These are phyloP conservation scores for Apocheima hispidaria DNA, from an alignment of 2,888 invertebrate genomes.

Conservation along the genomic window DNA sequence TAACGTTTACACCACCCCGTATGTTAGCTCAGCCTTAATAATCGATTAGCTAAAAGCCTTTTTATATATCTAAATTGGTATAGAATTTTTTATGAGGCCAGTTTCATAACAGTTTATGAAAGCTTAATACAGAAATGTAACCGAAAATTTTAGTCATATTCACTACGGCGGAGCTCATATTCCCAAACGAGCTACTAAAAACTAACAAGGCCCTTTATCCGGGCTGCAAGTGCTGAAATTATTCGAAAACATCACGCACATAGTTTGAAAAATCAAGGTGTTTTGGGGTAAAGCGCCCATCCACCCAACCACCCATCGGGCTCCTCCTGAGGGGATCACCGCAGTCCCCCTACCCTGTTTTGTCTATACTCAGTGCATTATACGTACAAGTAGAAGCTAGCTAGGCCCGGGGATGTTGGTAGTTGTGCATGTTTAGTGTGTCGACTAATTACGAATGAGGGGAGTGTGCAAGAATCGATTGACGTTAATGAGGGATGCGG, in stretches of 20 bases:
- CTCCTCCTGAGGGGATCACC: constrained; percentile 29
- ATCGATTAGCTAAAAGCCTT: constrained; percentile 5
- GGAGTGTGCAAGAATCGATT: constrained; percentile 60
- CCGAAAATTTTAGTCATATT: constrained; percentile 18
- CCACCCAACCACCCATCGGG: constrained; percentile 47
- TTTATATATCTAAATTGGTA: constrained; percentile 21
- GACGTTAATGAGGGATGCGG: constrained; percentile 53
- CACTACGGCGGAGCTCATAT: constrained; percentile 25
- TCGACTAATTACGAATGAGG: constrained; percentile 56
- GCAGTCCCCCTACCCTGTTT: constrained; percentile 49
- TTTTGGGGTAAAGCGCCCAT: constrained; percentile 55
- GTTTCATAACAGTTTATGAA: constrained; percentile 11
- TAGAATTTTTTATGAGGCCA: constrained; percentile 12
- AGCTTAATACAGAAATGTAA: constrained; percentile 15
- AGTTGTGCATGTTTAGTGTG: constrained; percentile 76
- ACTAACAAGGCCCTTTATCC: constrained; percentile 35
- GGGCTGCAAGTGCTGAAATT: constrained; percentile 35
- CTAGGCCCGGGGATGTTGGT: constrained; percentile 67
- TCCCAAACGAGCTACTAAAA: constrained; percentile 33
- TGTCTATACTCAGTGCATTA: constrained; percentile 80
- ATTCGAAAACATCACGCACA: constrained; percentile 54
- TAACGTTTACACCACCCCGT: not conserved
- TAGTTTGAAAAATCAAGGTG: constrained; percentile 77
- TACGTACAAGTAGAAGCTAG: constrained; percentile 55
- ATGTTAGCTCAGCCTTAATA: constrained; percentile 2